Base-by-base conservation (phyloP, 2,113 vertebrate species). In the Microtus oregoni region DNA sequence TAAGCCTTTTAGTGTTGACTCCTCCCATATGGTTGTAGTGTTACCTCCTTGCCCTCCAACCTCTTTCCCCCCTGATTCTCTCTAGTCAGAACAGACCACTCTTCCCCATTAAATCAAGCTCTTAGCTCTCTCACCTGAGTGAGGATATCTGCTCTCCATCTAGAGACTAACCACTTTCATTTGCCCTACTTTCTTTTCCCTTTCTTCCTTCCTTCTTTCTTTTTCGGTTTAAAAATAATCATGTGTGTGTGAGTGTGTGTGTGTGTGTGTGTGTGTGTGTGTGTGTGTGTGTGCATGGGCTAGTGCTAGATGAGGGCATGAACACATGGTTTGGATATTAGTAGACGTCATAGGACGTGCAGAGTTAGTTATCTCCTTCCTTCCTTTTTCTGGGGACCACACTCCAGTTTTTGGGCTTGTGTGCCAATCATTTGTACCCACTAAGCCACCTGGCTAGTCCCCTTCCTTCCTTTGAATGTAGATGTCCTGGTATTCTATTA, bases 241-340 rank as follows among this genome's bases (percentile, higher is more conserved):
- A 7, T 6, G 24, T 65, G 82, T 44, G 26, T 44, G 81, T 17
- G 7, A 15, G 35, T 38, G 35, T 22, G 10, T 4, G n/a, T 41
- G 41, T 41, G 41, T 6, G 24, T 65, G 82, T 30, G 26, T 47
- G 81, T 17, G 7, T 9, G 35, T 38, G n/a, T 22, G 10, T 4
- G n/a, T 1, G 6, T 26, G 7, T 1, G 7, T n/a, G 24, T 38
- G n/a, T 14, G 6, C 41, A 26, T 44, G 55, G 5, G 8, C 2
- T 52, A 52, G 50, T 52, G 50, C 2, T 83, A 24, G 41, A 35
- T 86, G 17, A 13, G 17, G 26, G 11, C 17, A 7, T 67, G 14
- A 5, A 32, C 30, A 47, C 63, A 86, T 30, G 1, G 10, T 24
- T 6, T 67, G 30, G 28, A 28, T 20, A 17, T 3, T 1, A 12